Base-by-base conservation (phyloP, 2,888 invertebrate genomes). In the Galeruca laticollis region DNA sequence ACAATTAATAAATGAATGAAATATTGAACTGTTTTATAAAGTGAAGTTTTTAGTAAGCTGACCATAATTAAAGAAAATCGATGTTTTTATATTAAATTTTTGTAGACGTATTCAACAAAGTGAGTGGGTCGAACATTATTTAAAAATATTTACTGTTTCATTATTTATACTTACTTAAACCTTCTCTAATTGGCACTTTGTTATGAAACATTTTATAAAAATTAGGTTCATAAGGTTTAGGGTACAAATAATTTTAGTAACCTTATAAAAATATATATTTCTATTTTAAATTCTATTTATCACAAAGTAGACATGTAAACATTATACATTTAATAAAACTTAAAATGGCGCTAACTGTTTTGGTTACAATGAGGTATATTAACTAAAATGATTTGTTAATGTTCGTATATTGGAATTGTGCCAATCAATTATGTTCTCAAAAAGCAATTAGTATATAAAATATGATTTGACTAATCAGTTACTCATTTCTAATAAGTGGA, bases 291-390 rank as follows among this genome's bases (percentile, higher is more conserved):
- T 21, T 40, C 10, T 60, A 15, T 49, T 52, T 62, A 62, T 62
- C 62, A 62, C 62, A 62, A 52, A 33, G 61, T 61, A 51, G 31
- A 61, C 8, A 35, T 37, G 10, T 37, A 52, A 61, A 62, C 35
- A 20, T 26, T 26, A 26, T 47, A 47, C 47, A 47, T 47, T 47
- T 40, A 40, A 40, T 40, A n/a, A 40, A 40, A n/a, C 37, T 37
- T 11, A 37, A 37, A 62, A 62, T 51, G 21, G 20, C 20, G 20
- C 37, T 56, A 43, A 31, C 43, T 56, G 56, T 43, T 54, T 64
- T 64, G 64, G 64, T 56, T 64, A 56, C 64, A 56, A 56, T 26
- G 47, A 47, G 64, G 64, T 64, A 64, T 57, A 33, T 54, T 64
- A 56, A 56, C 9, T 18, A 59, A 18, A 59, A 18, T 59, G 20